Evolutionary conservation across 2,797 vertebrate genomes (phyloP).

Genomic region (Sparus aurata): DNA sequence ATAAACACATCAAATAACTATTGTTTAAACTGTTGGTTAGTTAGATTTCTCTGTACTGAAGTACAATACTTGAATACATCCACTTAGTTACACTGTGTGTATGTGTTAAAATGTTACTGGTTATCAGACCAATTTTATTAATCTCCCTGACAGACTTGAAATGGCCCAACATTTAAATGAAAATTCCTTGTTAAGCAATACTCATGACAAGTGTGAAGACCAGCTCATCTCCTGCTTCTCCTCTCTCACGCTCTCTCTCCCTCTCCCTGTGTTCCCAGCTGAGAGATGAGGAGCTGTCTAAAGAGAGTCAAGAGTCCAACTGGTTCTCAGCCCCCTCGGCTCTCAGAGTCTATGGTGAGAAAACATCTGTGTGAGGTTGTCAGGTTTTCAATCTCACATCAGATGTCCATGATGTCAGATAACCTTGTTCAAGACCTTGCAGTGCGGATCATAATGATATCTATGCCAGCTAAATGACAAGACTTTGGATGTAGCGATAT

Average conservation of each 20-base stretch:
- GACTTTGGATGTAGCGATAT: not conserved
- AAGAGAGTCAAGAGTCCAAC: slow-evolving; percentile 99
- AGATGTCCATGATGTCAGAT: not conserved
- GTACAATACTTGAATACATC: too few species aligned
- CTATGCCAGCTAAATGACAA: not conserved
- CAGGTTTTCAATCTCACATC: not conserved
- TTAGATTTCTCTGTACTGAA: too few species aligned
- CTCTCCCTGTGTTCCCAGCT: slow-evolving; percentile 83
- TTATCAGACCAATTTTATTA: not conserved
- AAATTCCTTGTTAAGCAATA: not conserved
- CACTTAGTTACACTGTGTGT: too few species aligned
- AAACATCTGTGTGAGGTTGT: not conserved
- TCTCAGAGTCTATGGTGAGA: slow-evolving; percentile 94
- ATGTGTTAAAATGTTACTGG: not conserved
- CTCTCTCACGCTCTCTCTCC: slow-evolving; percentile 50
- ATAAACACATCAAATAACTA: too few species aligned
- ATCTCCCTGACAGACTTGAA: not conserved
- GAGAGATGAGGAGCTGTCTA: slow-evolving; percentile 98
- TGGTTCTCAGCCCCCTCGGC: slow-evolving; percentile 99
- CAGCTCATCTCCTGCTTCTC: not conserved
- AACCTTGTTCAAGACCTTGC: too few species aligned
- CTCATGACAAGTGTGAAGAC: not conserved
- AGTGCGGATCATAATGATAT: not conserved
- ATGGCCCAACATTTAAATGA: too few species aligned
- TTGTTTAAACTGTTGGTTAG: too few species aligned